phyloP scores from a whole-genome alignment of 2,113 vertebrate genomes.

The Bubo blakistoni region DNA sequence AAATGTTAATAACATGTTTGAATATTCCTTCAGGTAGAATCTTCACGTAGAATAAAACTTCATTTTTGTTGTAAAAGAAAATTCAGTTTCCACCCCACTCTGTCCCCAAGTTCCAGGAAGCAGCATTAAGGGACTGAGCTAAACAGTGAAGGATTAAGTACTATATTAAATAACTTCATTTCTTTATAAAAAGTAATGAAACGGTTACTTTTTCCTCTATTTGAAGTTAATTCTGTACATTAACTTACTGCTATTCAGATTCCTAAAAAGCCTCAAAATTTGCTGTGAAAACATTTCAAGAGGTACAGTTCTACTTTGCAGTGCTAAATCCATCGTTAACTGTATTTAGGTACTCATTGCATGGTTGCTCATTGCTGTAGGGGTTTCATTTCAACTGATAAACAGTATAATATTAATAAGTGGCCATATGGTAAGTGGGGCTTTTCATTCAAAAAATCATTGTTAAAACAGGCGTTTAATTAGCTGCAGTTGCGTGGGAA shows the following conservation, averaged over 20 bases:
- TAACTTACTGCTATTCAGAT: not conserved
- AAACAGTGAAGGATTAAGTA: not conserved
- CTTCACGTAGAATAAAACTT: not conserved
- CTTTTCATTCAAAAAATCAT: not conserved
- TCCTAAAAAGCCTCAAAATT: not conserved
- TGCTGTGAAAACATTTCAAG: not conserved
- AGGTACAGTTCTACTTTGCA: not conserved
- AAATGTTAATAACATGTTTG: not conserved
- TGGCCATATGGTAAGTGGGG: conserved; percentile 21
- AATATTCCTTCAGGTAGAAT: not conserved
- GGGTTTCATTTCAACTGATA: conserved; percentile 7
- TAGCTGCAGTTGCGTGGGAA: not conserved
- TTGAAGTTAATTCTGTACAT: not conserved
- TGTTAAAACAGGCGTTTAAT: not conserved
- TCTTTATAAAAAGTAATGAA: not conserved
- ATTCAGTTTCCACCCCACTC: not conserved
- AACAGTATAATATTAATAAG: conserved; percentile 7
- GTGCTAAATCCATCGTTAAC: not conserved
- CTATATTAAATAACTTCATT: not conserved
- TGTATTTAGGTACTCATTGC: not conserved
- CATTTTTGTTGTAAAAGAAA: not conserved
- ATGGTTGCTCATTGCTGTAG: not conserved
- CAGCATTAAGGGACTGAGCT: not conserved
- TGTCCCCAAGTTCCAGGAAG: not conserved
- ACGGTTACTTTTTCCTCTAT: not conserved